Percentiles rank a stretch among this genome's conserved stretches.
Conservation (phyloP, 1,140 invertebrate species). For the Luehdorfia chinensis region DNA sequence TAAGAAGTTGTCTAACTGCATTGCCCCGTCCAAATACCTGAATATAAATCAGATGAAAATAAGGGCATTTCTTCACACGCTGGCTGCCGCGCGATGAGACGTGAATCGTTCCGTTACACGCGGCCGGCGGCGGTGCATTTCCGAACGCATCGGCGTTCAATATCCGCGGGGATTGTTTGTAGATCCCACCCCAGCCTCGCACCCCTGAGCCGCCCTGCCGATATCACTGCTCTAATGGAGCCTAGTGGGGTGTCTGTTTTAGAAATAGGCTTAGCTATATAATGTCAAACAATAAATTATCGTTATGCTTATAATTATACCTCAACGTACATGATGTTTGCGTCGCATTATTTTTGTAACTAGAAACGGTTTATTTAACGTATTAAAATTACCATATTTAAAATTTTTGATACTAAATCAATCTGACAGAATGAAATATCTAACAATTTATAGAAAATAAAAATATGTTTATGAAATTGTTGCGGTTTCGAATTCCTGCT, state of each 20-base stretch:
- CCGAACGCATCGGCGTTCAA: constrained; percentile 71
- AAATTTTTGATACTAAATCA: no score
- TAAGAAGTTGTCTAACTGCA: no score
- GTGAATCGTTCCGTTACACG: constrained; percentile 52
- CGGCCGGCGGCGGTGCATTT: constrained; percentile 63
- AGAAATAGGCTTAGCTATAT: constrained; percentile 49
- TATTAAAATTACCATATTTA: no score
- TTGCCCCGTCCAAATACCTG: constrained; percentile 28
- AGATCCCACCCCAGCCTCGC: constrained; percentile 31
- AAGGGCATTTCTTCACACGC: constrained; percentile 61
- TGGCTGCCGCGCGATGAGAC: constrained; percentile 43
- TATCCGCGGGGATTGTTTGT: constrained; percentile 71
- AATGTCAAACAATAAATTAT: constrained; percentile 18
- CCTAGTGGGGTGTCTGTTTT: constrained; percentile 53
- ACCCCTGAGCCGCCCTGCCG: constrained; percentile 19
- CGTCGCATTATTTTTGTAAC: no score
- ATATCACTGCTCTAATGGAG: constrained; percentile 52
- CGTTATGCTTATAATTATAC: neutral
- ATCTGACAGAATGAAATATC: no score
- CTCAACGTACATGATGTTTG: no score
- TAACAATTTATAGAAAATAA: no score
- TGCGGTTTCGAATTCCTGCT: no score
- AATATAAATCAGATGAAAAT: constrained; percentile 57
- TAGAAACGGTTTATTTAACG: no score
- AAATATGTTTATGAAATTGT: no score